Conservation (phyloP, 2,888 invertebrate species). For the Stenolophus ochropezus region DNA sequence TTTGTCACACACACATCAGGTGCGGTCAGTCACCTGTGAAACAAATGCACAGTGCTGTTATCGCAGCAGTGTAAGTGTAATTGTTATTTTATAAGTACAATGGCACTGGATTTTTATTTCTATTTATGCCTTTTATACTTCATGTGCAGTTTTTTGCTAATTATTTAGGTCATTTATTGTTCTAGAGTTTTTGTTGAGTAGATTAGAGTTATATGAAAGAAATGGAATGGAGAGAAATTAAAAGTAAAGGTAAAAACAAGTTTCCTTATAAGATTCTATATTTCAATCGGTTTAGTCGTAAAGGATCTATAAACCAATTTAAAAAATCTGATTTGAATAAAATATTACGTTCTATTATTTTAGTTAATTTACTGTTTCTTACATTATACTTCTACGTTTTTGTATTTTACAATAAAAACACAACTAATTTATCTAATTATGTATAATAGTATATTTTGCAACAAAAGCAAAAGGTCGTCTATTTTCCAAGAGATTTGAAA, state of each 20-base stretch:
- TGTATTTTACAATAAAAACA: no score
- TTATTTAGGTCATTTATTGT: background rate
- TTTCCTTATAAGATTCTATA: no score
- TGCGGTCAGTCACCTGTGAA: constrained; percentile 11
- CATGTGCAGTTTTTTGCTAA: background rate
- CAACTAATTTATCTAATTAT: no score
- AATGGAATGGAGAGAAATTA: background rate
- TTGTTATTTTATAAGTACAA: constrained; percentile 14
- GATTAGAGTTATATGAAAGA: background rate
- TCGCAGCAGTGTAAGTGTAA: background rate
- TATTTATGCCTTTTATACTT: background rate
- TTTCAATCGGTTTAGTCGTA: no score
- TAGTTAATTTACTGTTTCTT: no score
- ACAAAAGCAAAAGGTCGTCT: no score
- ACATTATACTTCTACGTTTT: no score
- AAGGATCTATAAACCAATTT: no score
- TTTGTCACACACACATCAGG: background rate
- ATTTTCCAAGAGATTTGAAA: no score
- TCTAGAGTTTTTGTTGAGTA: background rate
- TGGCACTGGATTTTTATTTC: background rate
- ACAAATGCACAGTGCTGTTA: background rate
- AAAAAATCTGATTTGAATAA: background rate
- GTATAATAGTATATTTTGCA: no score
- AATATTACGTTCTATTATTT: no score
- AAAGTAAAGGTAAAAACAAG: background rate